phyloP scores from a whole-genome alignment of 2,113 vertebrate genomes.

The Chaetops frenatus region DNA sequence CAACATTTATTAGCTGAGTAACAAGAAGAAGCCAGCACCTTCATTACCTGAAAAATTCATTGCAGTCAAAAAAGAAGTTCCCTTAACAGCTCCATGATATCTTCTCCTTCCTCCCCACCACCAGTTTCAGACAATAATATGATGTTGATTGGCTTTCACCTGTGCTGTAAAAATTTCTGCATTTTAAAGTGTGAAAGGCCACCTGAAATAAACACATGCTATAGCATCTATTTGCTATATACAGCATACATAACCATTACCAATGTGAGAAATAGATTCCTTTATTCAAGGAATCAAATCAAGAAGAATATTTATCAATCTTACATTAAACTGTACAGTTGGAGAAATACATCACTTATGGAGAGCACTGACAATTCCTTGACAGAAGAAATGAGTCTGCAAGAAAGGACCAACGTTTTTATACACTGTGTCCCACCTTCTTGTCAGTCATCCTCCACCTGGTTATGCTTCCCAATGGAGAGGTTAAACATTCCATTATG shows the following conservation, averaged over 20 bases:
- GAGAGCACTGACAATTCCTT: background rate
- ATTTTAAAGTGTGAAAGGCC: background rate
- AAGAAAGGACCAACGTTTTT: rapidly evolving
- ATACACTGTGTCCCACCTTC: background rate
- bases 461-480: background rate
- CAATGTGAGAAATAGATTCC: background rate
- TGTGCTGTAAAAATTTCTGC: background rate
- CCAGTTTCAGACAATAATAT: background rate
- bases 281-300: background rate
- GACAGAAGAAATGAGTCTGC: background rate
- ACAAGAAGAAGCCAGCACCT: background rate
- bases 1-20: background rate
- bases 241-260: background rate
- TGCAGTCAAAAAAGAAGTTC: background rate
- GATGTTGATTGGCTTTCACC: background rate
- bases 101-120: background rate
- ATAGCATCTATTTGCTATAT: background rate
- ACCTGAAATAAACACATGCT: background rate
- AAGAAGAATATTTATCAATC: background rate
- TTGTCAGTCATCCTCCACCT: background rate
- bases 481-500: background rate
- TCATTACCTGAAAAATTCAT: background rate
- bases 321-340: background rate
- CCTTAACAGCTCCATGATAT: background rate
- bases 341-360: background rate